Percentiles rank a stretch among this genome's conserved stretches.
Conservation (phyloP, 2,888 invertebrate genomes). For the Baronia brevicornis region DNA sequence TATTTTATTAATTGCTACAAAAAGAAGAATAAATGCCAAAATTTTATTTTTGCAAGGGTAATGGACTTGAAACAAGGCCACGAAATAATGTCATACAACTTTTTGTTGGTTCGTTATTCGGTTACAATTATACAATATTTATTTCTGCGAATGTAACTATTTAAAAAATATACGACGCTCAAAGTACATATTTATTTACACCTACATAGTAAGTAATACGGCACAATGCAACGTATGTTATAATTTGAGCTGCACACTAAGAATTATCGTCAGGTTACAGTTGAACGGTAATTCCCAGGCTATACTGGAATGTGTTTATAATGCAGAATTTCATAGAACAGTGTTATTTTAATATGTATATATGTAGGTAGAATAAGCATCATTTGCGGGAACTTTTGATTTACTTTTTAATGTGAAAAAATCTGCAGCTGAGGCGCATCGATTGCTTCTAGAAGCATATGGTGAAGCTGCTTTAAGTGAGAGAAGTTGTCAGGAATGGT, state of each 20-base stretch:
- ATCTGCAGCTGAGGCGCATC: too few relatives aligned
- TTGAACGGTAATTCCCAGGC: constrained; percentile 10
- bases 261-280: constrained; percentile 4
- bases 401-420: too few relatives aligned
- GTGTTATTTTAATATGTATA: too few relatives aligned
- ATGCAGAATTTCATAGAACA: too few relatives aligned
- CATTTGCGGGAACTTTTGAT: too few relatives aligned
- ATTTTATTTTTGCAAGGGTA: constrained; percentile 3
- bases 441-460: too few relatives aligned
- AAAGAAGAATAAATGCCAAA: neutral
- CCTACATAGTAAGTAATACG: constrained; percentile 1
- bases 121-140: constrained; percentile 1
- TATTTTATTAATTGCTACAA: neutral
- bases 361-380: too few relatives aligned
- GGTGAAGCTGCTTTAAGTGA: too few relatives aligned
- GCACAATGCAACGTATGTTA: constrained; percentile 1
- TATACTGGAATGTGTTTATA: too few relatives aligned
- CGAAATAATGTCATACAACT: neutral
- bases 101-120: constrained; percentile 3
- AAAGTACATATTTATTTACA: constrained; percentile 12
- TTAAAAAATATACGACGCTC: constrained; percentile 2
- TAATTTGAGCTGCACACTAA: constrained; percentile 4
- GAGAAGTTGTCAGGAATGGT: too few relatives aligned
- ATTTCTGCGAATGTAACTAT: constrained; percentile 6
- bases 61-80: neutral